Percentiles rank a stretch among this genome's conserved stretches.
These are phyloP conservation scores for Acanthurus leucopareius DNA, from an alignment of 2,797 vertebrate genomes.

Conservation along the genomic window DNA sequence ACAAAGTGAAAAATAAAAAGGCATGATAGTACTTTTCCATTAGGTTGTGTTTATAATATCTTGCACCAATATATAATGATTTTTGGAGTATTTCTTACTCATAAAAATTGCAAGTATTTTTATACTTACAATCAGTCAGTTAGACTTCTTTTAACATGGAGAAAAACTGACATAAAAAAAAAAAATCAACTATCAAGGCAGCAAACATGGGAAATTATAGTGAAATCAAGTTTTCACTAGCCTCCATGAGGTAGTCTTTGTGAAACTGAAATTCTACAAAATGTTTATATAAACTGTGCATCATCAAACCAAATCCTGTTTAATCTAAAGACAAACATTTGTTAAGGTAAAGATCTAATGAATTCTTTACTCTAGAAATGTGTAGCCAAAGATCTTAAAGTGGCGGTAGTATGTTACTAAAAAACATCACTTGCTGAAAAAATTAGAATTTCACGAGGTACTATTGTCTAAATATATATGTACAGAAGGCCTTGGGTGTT, in stretches of 20 bases:
- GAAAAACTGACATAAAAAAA: neutral
- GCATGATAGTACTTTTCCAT: neutral
- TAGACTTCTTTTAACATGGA: neutral
- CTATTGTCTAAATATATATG: conserved; percentile 18
- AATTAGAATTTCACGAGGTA: neutral
- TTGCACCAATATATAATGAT: neutral
- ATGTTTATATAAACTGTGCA: neutral
- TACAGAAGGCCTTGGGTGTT: conserved; percentile 12
- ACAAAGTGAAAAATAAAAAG: neutral
- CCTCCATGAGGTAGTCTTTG: too few species aligned
- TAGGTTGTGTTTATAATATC: neutral
- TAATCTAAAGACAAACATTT: neutral
- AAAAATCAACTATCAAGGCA: too few species aligned
- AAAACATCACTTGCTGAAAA: neutral
- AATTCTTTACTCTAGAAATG: neutral
- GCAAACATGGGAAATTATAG: too few species aligned
- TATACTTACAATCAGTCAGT: neutral
- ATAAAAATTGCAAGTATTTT: neutral
- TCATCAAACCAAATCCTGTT: neutral
- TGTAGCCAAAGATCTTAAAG: neutral
- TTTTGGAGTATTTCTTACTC: neutral
- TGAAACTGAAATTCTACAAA: neutral
- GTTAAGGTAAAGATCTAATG: neutral
- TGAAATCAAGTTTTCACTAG: too few species aligned
- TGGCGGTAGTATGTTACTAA: neutral